Evolutionary conservation across 2,888 invertebrate species (phyloP), one percentile per base, ranked within the genome.

Genomic region (Julus scandinavius): DNA sequence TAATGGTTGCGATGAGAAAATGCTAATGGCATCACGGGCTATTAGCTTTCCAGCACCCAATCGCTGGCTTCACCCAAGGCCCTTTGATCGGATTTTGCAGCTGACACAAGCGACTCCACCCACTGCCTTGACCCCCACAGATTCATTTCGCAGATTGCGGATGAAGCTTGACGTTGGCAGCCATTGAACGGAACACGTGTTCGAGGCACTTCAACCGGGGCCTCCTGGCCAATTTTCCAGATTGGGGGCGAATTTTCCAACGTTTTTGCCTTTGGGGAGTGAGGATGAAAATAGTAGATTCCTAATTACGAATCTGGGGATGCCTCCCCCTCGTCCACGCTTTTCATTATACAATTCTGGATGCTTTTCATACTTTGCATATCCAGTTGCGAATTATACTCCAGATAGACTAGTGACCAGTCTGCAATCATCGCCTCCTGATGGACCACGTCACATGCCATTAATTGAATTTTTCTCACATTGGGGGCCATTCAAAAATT

Each of bases 131-230:
- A 63, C 58, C 58, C 58, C 58, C 58, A 45, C 58, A 63, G 58
- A 63, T 63, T 63, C 58, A 63, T 63, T 63, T 63, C 58, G 58
- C 58, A 63, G 58, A 63, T 63, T 63, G 58, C 58, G n/a, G n/a
- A 63, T 63, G 58, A 17, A 63, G 54, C 54, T 54, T 54, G n/a
- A 63, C 58, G 58, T 63, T 63, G n/a, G 58, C 58, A n/a, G 58
- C 58, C 58, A 63, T 63, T 63, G 58, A 63, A 63, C 58, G 58
- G n/a, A 63, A 63, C 58, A 63, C 58, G 58, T 63, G 58, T 63
- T 63, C 58, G 17, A 63, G 54, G 54, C 54, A 54, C 54, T 4
- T 54, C 54, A 54, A 15, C 54, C 11, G 54, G 41, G 58, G 11
- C n/a, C 58, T 63, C 58, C 58, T n/a, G 58, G 58, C 58, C 58